Base-by-base conservation (phyloP, 2,888 invertebrate genomes). In the Pseudolycoriella hygida region DNA sequence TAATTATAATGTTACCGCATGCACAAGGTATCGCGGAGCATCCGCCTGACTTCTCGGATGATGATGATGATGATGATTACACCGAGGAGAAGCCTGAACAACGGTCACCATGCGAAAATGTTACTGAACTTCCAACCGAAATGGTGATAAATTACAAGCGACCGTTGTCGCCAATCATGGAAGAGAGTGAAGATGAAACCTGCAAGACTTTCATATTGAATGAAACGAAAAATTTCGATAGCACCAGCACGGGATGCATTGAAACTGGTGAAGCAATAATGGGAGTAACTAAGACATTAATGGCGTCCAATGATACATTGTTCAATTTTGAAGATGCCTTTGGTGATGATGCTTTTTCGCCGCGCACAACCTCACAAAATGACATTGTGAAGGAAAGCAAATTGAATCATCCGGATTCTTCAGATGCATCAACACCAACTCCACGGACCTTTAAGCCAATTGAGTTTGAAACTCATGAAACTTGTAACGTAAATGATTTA, bases 261-360 rank as follows among this genome's bases (percentile, higher is more conserved):
- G 54, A 53, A 44, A 52, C 53, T 5, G 52, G 51, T 10, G 53
- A 51, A 44, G 53, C 51, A 40, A 51, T 51, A 17, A 51, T 54
- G 51, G 53, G 53, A 17, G 52, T 54, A 4, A 49, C 51, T 41
- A 54, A 54, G 47, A 46, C 51, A 2, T 34, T 54, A 38, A 54
- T 54, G 54, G 53, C 54, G 19, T 53, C 53, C 19, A 54, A 54
- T 46, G 54, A 54, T 42, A 54, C 54, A 2, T 43, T 54, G 6
- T 54, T 54, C 40, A 54, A 54, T 47, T 53, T 54, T 44, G 54
- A 54, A 48, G 54, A 54, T 47, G 52, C 53, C 15, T 40, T 54
- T 12, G 53, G 52, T 40, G 53, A 53, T 43, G 53, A 54, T 44
- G 31, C 50, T 8, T 49, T 53, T 17, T 51, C 49, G 14, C 54